Percentiles rank a stretch among this genome's conserved stretches.
Conservation (phyloP, 2,113 vertebrate species). For the Cryptomyrus ogoouensis region DNA sequence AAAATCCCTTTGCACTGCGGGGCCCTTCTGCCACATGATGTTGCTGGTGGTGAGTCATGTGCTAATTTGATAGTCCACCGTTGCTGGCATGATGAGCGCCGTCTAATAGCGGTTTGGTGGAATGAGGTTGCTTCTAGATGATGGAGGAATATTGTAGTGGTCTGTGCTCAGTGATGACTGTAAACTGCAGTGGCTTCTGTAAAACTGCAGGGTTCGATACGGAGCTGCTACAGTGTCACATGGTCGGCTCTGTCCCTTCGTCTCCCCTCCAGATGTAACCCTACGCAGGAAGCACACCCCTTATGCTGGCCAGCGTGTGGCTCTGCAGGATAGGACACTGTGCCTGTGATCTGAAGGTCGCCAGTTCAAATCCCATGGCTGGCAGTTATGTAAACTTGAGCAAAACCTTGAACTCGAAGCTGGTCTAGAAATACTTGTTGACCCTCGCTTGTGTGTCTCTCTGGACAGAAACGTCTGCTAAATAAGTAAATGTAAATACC, state of each 20-base stretch:
- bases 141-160: neutral
- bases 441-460: neutral
- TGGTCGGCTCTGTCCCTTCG: neutral
- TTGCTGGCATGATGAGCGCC: neutral
- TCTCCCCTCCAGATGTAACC: neutral
- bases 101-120: neutral
- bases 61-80: neutral
- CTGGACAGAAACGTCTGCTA: neutral
- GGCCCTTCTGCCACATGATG: neutral
- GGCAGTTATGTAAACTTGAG: neutral
- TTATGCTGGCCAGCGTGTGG: neutral
- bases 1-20: neutral
- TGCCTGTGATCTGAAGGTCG: neutral
- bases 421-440: neutral
- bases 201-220: neutral
- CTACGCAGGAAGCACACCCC: neutral
- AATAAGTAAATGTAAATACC: neutral
- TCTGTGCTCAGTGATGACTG: neutral
- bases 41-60: neutral
- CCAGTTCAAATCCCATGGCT: neutral
- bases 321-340: neutral
- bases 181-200: neutral
- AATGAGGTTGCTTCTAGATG: neutral
- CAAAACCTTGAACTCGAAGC: neutral
- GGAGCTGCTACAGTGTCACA: neutral